Percentiles rank a stretch among this genome's conserved stretches.
Evolutionary conservation across 2,797 vertebrate species (phyloP).

Genomic region (Trachops cirrhosus): DNA sequence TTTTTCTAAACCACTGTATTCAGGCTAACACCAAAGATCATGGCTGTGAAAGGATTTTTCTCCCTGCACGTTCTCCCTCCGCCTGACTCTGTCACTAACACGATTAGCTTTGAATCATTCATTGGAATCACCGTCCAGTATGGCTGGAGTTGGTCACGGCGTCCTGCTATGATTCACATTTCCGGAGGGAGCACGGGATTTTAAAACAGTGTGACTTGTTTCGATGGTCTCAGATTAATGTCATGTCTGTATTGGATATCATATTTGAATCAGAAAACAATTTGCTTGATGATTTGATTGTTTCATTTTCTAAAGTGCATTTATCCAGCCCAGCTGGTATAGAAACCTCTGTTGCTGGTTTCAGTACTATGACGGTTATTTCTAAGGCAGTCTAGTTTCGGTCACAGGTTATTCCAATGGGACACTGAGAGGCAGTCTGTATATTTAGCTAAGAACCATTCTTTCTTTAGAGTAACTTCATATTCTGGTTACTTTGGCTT

Average conservation of each 20-base stretch:
- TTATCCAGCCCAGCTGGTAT: neutral
- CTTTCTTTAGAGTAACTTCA: neutral
- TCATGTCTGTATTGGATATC: neutral
- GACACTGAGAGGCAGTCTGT: neutral
- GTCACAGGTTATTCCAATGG: neutral
- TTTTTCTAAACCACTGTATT: neutral
- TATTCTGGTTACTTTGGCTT: neutral
- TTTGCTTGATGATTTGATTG: neutral
- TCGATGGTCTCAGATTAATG: neutral
- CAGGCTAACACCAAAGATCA: neutral
- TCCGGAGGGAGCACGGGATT: neutral
- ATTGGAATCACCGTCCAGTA: neutral
- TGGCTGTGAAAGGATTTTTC: neutral
- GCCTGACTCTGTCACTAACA: neutral
- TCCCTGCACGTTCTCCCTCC: neutral
- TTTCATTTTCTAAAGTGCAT: neutral
- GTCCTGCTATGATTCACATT: neutral
- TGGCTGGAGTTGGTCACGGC: neutral
- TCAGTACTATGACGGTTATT: neutral
- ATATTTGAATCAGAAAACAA: neutral
- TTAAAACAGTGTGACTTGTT: neutral
- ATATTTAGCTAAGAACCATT: neutral
- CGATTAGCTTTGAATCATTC: neutral
- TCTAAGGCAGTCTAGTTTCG: neutral
- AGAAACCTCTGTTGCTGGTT: neutral